Percentiles rank a stretch among this genome's conserved stretches.
These are phyloP conservation scores for Hucho hucho DNA, from an alignment of 2,113 vertebrate species.

Conservation along the genomic window DNA sequence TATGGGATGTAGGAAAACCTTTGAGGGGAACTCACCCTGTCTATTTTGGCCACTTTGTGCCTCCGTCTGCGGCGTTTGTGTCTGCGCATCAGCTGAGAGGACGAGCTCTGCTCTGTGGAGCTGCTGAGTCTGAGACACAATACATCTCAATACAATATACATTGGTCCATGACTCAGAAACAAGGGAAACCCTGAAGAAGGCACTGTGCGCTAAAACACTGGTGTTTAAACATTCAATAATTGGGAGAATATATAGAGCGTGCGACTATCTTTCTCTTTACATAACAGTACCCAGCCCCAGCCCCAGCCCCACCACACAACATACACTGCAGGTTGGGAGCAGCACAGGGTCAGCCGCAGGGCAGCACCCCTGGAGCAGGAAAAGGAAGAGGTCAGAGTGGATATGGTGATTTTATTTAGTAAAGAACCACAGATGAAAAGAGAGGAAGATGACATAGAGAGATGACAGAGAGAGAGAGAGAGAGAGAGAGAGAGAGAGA, in stretches of 20 bases:
- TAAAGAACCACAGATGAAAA: neutral
- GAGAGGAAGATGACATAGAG: conserved; percentile 15
- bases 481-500: neutral
- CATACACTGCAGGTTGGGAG: conserved; percentile 62
- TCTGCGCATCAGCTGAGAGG: conserved; percentile 89
- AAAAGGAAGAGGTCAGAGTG: conserved; percentile 77
- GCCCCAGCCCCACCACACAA: no score
- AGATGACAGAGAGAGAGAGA: neutral
- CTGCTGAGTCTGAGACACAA: conserved; percentile 83
- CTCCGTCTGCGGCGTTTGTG: conserved; percentile 91
- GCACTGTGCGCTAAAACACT: no score
- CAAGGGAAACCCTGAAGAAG: neutral
- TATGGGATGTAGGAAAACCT: neutral
- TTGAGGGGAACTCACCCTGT: conserved; percentile 78
- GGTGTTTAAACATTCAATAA: no score
- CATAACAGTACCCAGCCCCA: no score
- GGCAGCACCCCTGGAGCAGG: neutral
- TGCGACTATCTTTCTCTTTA: conserved; percentile 80
- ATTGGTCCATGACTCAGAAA: neutral
- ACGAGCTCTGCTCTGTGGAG: conserved; percentile 94
- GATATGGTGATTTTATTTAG: conserved; percentile 69
- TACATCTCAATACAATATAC: no score
- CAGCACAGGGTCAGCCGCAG: neutral
- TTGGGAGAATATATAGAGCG: conserved; percentile 76
- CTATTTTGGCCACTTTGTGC: conserved; percentile 92